Evolutionary conservation across 2,888 invertebrate species (phyloP).

Genomic region (Seira ritae): DNA sequence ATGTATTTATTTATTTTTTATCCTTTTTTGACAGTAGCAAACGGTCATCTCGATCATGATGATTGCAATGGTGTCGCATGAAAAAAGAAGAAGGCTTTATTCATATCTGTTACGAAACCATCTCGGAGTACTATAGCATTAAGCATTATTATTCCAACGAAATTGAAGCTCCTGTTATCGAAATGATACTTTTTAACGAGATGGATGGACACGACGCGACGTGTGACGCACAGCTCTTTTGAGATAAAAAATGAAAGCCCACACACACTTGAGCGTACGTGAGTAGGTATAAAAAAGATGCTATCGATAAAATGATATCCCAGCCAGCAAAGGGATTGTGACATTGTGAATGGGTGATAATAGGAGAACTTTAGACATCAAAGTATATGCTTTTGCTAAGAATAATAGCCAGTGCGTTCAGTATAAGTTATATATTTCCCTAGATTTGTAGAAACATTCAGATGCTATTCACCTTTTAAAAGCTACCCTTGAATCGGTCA

Average conservation of each 20-base stretch:
- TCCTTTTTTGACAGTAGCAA: not conserved
- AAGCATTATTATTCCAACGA: constrained; percentile 49
- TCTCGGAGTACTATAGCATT: constrained; percentile 18
- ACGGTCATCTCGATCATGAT: not conserved
- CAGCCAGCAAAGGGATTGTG: not conserved
- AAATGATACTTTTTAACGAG: constrained; percentile 46
- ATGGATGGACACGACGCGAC: constrained; percentile 35
- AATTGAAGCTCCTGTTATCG: constrained; percentile 55
- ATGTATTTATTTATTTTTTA: constrained; percentile 20
- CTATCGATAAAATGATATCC: not conserved
- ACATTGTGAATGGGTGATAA: no score
- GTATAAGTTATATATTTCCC: no score
- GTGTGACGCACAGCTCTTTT: not conserved
- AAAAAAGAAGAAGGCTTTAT: constrained; percentile 44
- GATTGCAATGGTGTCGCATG: constrained; percentile 35
- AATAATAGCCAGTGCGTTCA: no score
- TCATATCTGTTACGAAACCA: constrained; percentile 3
- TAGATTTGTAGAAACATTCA: no score
- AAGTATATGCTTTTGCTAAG: no score
- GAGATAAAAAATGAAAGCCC: constrained; percentile 3
- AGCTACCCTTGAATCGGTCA: no score
- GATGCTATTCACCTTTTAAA: no score
- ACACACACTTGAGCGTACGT: not conserved
- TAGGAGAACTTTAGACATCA: no score
- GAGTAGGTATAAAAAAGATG: no score